Evolutionary conservation across 2,888 invertebrate species (phyloP), one percentile per base, ranked within the genome.

Genomic region (Acholoe squamosa): DNA sequence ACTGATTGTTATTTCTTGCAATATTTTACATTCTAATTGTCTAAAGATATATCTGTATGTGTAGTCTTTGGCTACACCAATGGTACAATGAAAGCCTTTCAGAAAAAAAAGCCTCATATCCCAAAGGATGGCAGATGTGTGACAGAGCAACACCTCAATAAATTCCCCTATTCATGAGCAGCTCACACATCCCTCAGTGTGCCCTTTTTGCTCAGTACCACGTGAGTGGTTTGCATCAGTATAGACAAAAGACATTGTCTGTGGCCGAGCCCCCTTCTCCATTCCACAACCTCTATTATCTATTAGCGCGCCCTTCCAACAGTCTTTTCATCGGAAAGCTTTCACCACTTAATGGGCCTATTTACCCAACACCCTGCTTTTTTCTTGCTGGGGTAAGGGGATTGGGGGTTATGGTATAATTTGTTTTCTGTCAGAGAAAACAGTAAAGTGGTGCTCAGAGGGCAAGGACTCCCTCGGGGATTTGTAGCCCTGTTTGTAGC

Each of bases 231-330:
- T 10, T 25, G 34, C 34, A 77, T 77, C 77, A 28, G 77, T 77
- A n/a, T 77, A 77, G 28, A 77, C 77, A 77, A 77, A 33, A 77
- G 77, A 31, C 25, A 77, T n/a, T 77, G 77, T 77, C 19, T 77
- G 61, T n/a, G n/a, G 22, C 61, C 25, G 19, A 31, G 31, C 33
- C 25, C 77, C 77, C 28, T 28, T 77, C 77, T 77, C 34, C 67
- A 67, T 77, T 16, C 33, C 77, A n/a, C 61, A n/a, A 19, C n/a
- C 61, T 28, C 77, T 28, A 28, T n/a, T 25, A 19, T 33, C 77
- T 77, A 77, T 77, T 77, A 77, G 25, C 77, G 77, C 77, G 1
- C 34, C 31, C 16, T 77, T 77, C 25, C n/a, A 5, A 19, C 25
- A n/a, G 77, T 7, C 77, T 77, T 77, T 77, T 77, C 77, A 77